Conservation (phyloP, 2,888 invertebrate genomes). For the Athalia circularis region DNA sequence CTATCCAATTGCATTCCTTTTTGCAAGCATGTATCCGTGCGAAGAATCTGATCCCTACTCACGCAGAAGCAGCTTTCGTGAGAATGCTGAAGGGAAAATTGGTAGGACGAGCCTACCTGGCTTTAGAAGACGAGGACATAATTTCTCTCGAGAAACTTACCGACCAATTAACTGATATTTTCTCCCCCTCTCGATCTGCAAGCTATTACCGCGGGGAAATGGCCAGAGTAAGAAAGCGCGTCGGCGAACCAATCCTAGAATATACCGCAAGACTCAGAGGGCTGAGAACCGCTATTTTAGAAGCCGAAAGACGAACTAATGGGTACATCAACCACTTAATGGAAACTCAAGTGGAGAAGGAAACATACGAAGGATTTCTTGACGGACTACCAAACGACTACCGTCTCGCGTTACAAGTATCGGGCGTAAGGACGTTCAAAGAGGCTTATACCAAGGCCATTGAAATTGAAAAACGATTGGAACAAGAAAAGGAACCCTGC, state of each 20-base stretch:
- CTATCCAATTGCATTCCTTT: background rate
- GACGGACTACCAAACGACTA: background rate
- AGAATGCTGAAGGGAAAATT: conserved; percentile 1
- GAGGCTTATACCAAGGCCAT: background rate
- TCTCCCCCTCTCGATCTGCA: too few relatives aligned
- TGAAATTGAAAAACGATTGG: background rate
- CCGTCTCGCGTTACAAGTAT: background rate
- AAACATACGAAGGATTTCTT: background rate
- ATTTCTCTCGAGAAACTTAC: background rate
- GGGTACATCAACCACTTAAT: background rate
- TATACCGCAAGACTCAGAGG: conserved; percentile 26
- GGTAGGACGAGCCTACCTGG: conserved; percentile 8
- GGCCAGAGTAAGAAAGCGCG: conserved; percentile 1
- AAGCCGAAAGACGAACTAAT: conserved; percentile 18
- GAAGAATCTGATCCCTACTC: background rate
- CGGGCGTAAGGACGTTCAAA: background rate
- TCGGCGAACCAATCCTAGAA: conserved; percentile 32
- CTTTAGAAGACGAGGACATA: background rate
- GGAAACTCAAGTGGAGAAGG: background rate
- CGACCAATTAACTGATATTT: background rate
- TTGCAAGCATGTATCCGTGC: conserved; percentile 4
- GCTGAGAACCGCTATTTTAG: conserved; percentile 21
- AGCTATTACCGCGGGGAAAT: conserved; percentile 11
- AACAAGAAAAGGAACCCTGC: background rate
- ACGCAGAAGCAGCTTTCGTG: background rate